These are phyloP conservation scores for Cephalopterus ornatus DNA, from an alignment of 2,113 vertebrate genomes.

Conservation along the genomic window DNA sequence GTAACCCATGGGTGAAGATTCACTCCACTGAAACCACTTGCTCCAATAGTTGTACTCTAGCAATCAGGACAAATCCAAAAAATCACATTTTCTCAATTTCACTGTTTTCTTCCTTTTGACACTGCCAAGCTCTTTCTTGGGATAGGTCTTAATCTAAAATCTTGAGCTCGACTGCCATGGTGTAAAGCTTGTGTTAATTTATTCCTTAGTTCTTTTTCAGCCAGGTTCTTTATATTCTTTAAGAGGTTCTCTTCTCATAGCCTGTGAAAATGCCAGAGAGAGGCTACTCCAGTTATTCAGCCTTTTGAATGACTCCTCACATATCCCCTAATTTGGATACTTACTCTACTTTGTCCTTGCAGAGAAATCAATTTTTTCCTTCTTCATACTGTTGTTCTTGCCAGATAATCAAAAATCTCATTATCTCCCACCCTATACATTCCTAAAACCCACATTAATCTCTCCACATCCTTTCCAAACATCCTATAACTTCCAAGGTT, in stretches of 20 bases:
- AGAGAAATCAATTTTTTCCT: not conserved
- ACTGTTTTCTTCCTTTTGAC: not conserved
- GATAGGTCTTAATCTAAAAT: not conserved
- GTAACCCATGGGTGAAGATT: not conserved
- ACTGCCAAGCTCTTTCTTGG: not conserved
- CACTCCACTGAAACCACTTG: not conserved
- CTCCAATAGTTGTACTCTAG: not conserved
- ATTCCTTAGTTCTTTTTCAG: not conserved
- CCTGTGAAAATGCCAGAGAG: not conserved
- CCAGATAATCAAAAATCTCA: not conserved
- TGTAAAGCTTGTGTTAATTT: not conserved
- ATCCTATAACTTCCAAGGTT: not conserved
- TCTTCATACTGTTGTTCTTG: not conserved
- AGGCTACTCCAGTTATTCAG: not conserved
- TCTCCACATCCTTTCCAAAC: not conserved
- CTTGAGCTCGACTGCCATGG: not conserved
- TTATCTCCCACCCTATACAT: not conserved
- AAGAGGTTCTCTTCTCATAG: not conserved
- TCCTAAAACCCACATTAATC: not conserved
- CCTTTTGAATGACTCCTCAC: not conserved
- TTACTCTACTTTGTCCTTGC: not conserved
- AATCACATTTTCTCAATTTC: not conserved
- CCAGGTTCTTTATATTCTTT: not conserved
- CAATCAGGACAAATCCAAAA: not conserved
- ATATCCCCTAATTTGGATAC: not conserved